Base-by-base conservation (phyloP, 2,888 invertebrate species). In the Xanthorhoe designata region DNA sequence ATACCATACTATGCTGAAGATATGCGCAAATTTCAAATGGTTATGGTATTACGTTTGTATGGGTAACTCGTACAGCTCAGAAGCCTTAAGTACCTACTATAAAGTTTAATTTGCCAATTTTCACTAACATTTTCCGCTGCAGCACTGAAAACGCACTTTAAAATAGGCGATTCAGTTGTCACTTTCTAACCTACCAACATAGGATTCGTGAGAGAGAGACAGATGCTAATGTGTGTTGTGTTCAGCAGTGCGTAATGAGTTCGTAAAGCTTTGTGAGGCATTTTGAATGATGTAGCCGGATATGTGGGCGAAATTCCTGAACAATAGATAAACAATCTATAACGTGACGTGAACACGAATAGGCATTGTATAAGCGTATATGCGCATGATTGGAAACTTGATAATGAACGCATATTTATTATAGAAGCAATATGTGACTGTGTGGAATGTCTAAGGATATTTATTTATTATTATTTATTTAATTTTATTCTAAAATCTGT, bases 221-320 rank as follows among this genome's bases (percentile, higher is more conserved):
- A 64, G 56, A 32, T 60, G 66, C 65, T 70, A 69, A 69, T 70
- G 67, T 69, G 50, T 53, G 67, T 70, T 61, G 58, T 47, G 69
- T 58, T 69, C 66, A 69, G 64, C 61, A 60, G 61, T 56, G 69
- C 71, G 71, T 68, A 68, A 70, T 69, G 72, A 69, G 71, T 61
- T 68, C 54, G 66, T 42, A 62, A 51, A 59, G 62, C 62, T 62
- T 62, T 66, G 62, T 51, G 56, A 55, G 54, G 62, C 24, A 65
- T 66, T 65, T 57, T 53, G 61, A 57, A 53, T 61, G 5, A 52
- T 35, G 65, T 65, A 49, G 17, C 54, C 54, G 35, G 53, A 49
- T 15, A 50, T 60, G 45, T 10, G 53, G 60, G 42, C 29, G 13
- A 60, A 29, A 45, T 60, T 29, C 57, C 29, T 32, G 13, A 6